These are phyloP conservation scores for Tetragnatha montana DNA, from an alignment of 2,888 invertebrate genomes.

Conservation along the genomic window DNA sequence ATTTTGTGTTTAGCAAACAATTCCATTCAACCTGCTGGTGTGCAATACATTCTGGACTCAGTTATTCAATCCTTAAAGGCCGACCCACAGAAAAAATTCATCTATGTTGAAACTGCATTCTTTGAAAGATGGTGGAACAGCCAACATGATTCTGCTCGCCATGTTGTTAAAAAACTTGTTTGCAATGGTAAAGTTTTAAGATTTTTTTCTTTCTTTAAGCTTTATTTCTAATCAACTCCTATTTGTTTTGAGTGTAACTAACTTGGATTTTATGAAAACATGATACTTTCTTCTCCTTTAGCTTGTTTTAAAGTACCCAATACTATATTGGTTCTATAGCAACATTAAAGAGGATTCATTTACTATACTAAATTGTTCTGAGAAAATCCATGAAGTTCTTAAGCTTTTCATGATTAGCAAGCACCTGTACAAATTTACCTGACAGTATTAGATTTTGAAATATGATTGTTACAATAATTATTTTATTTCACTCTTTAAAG, in stretches of 20 bases:
- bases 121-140: slow-evolving; percentile 91
- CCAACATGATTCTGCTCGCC: slow-evolving; percentile 80
- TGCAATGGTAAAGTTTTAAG: slow-evolving; percentile 76
- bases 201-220: neutral
- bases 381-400: no score
- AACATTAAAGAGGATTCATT: no score
- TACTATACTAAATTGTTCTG: no score
- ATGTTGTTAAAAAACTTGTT: slow-evolving; percentile 83
- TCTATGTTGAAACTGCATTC: slow-evolving; percentile 91
- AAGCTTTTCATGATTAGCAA: no score
- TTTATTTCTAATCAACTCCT: neutral
- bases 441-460: no score
- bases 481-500: no score
- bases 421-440: no score
- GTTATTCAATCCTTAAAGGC: slow-evolving; percentile 85
- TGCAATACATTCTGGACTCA: slow-evolving; percentile 92
- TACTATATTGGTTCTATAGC: no score
- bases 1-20: slow-evolving; percentile 48
- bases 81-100: slow-evolving; percentile 82
- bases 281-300: neutral
- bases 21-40: slow-evolving; percentile 84
- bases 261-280: no score
- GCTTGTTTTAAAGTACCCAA: neutral
- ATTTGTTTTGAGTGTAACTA: no score
- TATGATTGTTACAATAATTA: no score